phyloP scores from a whole-genome alignment of 2,797 vertebrate genomes.

The Lutjanus argentimaculatus region DNA sequence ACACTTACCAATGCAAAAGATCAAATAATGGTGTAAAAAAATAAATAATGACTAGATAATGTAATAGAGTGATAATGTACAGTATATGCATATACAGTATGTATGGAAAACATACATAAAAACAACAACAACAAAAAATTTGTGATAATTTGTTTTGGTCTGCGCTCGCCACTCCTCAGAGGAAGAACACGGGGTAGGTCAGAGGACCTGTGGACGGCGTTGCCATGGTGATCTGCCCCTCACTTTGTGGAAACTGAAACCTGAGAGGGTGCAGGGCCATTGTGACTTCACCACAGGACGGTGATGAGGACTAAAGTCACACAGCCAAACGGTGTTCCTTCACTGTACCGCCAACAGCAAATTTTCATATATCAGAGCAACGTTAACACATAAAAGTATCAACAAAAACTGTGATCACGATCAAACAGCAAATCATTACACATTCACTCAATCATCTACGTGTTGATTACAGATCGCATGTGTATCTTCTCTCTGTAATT shows the following conservation, averaged over 20 bases:
- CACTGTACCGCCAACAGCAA: background rate
- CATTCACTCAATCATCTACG: background rate
- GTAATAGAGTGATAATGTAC: no score
- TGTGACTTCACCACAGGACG: constrained; percentile 39
- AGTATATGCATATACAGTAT: no score
- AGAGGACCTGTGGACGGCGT: constrained; percentile 60
- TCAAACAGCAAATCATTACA: background rate
- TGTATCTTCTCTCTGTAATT: constrained; percentile 10
- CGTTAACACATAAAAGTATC: background rate
- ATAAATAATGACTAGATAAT: no score
- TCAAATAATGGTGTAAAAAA: no score
- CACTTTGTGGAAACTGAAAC: constrained; percentile 84
- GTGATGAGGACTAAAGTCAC: constrained; percentile 23
- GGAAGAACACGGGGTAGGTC: constrained; percentile 36
- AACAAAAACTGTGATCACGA: background rate
- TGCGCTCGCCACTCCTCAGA: background rate
- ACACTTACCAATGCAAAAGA: no score
- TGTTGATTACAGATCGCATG: constrained; percentile 13
- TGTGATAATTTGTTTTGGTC: background rate
- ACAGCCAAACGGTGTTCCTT: constrained; percentile 2
- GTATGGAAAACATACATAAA: no score
- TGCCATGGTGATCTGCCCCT: constrained; percentile 72
- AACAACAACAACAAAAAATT: no score
- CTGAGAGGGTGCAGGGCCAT: constrained; percentile 66
- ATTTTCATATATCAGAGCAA: background rate